Evolutionary conservation across 2,888 invertebrate species (phyloP), one percentile per base, ranked within the genome.

Genomic region (Bedellia somnulentella): DNA sequence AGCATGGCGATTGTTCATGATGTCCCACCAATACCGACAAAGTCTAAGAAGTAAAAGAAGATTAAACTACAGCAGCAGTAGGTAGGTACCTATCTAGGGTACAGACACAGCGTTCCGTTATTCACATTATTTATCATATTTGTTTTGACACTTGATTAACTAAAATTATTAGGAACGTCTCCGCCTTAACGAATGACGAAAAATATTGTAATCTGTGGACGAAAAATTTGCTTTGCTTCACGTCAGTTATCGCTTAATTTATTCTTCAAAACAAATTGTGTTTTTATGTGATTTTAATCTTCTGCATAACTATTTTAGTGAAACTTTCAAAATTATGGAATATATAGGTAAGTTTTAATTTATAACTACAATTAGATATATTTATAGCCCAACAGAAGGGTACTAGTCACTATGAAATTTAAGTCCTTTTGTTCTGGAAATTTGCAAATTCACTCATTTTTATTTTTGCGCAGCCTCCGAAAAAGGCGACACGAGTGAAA

Each of bases 401-500:
- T 13, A 36, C 35, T 6, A 18, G 5, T 18, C 5, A 18, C 30
- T 12, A 24, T 9, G 17, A 8, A 42, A 41, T 50, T 35, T 32
- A 41, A 50, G 50, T 50, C 47, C 70, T 71, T 67, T 73, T 73
- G 71, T 75, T 71, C 67, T 61, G 51, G 49, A 68, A 70, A 55
- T 54, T 50, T 75, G 71, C 70, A 56, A 60, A 68, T 60, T 75
- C 71, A 73, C 56, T 54, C 46, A 59, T 49, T 45, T 30, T 39
- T 44, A 36, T 52, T 60, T 43, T 60, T 58, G 62, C 54, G 29
- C 46, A 80, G 80, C 75, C 47, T 66, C 78, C 39, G 70, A 76
- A 47, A 80, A 80, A 41, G 73, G 71, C 46, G 79, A 80, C 45
- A 63, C 67, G 35, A 71, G 79, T 45, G 81, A 81, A 45, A 80